phyloP scores from a whole-genome alignment of 2,113 vertebrate genomes.

The Microtus pennsylvanicus region DNA sequence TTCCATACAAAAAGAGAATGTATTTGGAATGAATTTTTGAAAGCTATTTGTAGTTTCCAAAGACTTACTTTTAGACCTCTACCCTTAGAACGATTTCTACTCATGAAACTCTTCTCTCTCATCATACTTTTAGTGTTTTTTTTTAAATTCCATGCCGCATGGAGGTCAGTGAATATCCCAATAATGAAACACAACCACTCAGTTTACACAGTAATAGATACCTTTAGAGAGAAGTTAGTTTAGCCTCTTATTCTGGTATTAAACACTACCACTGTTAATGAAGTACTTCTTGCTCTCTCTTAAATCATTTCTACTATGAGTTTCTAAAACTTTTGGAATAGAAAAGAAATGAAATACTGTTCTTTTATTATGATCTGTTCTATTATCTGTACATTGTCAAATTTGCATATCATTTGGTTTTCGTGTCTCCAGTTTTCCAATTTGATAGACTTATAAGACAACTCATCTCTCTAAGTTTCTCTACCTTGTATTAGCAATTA shows the following conservation, averaged over 20 bases:
- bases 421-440: neutral
- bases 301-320: neutral
- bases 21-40: conserved; percentile 6
- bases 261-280: neutral
- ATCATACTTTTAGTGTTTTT: neutral
- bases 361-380: conserved; percentile 1
- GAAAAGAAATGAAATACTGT: neutral
- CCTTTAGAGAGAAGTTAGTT: conserved; percentile 22
- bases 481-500: neutral
- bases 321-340: conserved; percentile 9
- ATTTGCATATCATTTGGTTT: neutral
- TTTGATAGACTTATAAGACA: neutral
- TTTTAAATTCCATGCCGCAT: neutral
- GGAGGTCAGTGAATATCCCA: neutral
- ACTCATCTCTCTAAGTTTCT: neutral
- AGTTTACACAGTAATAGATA: neutral
- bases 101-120: neutral
- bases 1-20: neutral
- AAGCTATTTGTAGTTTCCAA: neutral
- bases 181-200: neutral
- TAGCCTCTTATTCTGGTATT: neutral
- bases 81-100: neutral
- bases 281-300: neutral
- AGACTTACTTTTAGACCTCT: conserved; percentile 47
- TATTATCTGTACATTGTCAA: neutral